Evolutionary conservation across 2,113 vertebrate genomes (phyloP).

Genomic region (Anthoscopus minutus): DNA sequence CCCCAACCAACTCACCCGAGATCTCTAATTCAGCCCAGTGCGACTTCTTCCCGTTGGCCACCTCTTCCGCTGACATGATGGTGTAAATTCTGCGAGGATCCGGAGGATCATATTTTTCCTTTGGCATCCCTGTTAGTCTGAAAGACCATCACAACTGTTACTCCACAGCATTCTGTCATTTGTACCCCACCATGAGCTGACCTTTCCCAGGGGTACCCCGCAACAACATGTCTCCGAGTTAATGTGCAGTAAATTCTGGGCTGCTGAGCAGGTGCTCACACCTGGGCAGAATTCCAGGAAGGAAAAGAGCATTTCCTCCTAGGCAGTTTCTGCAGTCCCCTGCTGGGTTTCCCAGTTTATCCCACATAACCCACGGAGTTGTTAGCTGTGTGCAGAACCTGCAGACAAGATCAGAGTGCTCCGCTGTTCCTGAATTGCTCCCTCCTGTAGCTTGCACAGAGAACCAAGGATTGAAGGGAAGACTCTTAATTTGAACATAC

Average conservation of each 20-base stretch:
- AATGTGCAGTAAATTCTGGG: accelerated
- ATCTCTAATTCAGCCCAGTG: constrained; percentile 98
- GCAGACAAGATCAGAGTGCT: neutral
- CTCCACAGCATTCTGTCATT: neutral
- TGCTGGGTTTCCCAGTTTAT: neutral
- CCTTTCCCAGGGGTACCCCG: neutral
- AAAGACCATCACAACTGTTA: constrained; percentile 5
- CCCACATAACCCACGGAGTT: accelerated
- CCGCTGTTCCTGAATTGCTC: accelerated
- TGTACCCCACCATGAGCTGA: neutral
- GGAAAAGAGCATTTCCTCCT: neutral
- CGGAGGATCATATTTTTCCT: constrained; percentile 99
- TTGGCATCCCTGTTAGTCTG: constrained; percentile 99
- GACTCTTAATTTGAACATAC: neutral
- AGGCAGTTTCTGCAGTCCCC: neutral
- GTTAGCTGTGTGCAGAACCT: neutral
- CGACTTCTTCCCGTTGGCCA: constrained; percentile 94
- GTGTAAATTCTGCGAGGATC: constrained; percentile 98
- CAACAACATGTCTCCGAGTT: neutral
- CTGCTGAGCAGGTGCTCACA: neutral
- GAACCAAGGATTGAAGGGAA: neutral
- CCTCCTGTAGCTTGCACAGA: neutral
- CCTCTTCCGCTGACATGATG: constrained; percentile 99
- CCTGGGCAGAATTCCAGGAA: accelerated
- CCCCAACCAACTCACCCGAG: constrained; percentile 79